Base-by-base conservation (phyloP, 2,888 invertebrate genomes). In the Leucophenga maculata region DNA sequence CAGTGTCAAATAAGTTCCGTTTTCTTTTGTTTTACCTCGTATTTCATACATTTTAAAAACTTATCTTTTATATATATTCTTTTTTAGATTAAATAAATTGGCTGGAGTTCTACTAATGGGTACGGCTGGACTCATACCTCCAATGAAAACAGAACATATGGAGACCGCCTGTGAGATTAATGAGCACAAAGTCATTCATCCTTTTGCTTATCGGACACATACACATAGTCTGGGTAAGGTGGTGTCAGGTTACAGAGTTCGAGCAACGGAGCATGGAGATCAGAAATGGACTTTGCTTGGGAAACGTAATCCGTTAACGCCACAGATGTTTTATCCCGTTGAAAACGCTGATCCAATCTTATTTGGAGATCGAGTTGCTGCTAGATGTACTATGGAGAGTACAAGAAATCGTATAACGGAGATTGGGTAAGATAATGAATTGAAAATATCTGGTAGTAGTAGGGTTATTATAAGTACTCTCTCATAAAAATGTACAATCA, bases 281-380 rank as follows among this genome's bases (percentile, higher is more conserved):
- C 93, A 94, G 79, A 88, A 91, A 14, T 98, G 97, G 98, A 91
- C 91, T 6, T 89, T 95, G 68, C 90, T 98, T 65, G 98, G 98
- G 32, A 95, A 95, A 89, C 91, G 94, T 11, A 91, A 97, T 89
- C 98, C 98, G 0, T 90, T 95, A 78, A 92, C 94, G 16, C 96
- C 98, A 0, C 95, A 98, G 90, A 97, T 97, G 97, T 98, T 98
- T 90, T 98, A 97, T 88, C 95, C 95, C 0, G 92, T 95, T 0
- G 89, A 89, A 46, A 91, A 92, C 78, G 89, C 88, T 1, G 89
- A 92, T 0, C 91, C 94, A 0, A 92, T 97, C 52, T 78, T 84
- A 0, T 88, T 89, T 67, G 94, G 94, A 0, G 97, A 97, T 87
- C 91, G 91, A 69, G 85, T 97, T 72, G 97, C 97, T 3, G 95